Evolutionary conservation across 2,888 invertebrate genomes (phyloP), one percentile per base, ranked within the genome.

Genomic region (Lasioglossum malachurum): DNA sequence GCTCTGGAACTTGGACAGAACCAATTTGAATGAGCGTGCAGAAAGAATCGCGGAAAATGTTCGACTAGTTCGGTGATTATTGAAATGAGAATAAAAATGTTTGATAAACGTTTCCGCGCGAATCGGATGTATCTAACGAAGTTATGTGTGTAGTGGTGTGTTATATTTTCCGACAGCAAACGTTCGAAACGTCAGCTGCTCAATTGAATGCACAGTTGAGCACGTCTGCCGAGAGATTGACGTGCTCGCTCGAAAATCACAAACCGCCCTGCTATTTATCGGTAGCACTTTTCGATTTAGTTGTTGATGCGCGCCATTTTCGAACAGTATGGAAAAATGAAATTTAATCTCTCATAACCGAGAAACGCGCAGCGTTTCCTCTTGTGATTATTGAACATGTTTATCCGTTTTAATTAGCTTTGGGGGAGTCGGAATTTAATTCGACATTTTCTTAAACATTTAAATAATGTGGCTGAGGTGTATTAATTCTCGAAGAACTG

Each of bases 171-270:
- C n/a, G 71, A n/a, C 71, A 41, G 71, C 38, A 71, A 41, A 41
- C 41, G 41, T 41, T 71, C 41, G n/a, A 0, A 71, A 41, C n/a
- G 71, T 71, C 27, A 38, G 71, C 71, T 72, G 81, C 46, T 71
- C 71, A 71, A 81, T 81, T 72, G 44, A 60, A 77, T 81, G 23
- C 10, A 14, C n/a, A n/a, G 5, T 60, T 44, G 27, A 67, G n/a
- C 57, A 41, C 27, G 76, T 71, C n/a, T 41, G 5, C 71, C 41
- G n/a, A 38, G 71, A n/a, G 71, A 71, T 71, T 71, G 71, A 71
- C 71, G 41, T 14, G n/a, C 23, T 19, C 69, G 38, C 23, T 38
- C 38, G 69, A 71, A 71, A 71, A 71, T 71, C 14, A 10, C n/a
- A 38, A 23, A 71, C 41, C n/a, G 38, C 12, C 41, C 41, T 41